These are phyloP conservation scores for Varecia variegata DNA, from an alignment of 2,797 vertebrate species.

Conservation along the genomic window DNA sequence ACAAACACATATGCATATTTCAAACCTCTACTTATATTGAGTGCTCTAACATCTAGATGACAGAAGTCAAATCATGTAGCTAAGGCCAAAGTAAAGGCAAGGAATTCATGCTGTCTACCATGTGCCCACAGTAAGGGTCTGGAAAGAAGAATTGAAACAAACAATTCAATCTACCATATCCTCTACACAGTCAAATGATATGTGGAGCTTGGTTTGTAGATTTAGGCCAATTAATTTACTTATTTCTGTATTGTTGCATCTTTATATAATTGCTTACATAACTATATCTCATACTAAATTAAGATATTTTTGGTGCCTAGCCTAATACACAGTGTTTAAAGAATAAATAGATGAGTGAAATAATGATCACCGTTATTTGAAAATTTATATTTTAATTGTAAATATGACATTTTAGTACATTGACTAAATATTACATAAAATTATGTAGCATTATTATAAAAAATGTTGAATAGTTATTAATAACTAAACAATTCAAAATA, in stretches of 20 bases:
- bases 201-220: not conserved
- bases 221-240: not conserved
- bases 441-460: not conserved
- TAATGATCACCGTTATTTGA: not conserved
- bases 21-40: not conserved
- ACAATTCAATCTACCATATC: not conserved
- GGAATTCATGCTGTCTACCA: not conserved
- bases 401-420: not conserved
- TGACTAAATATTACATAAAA: not conserved
- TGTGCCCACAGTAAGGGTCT: not conserved
- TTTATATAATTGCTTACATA: not conserved
- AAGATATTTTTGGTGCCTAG: not conserved
- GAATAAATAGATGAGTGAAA: not conserved
- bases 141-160: not conserved
- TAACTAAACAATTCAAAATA: not conserved
- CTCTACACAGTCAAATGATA: not conserved
- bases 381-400: not conserved
- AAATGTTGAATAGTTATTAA: not conserved
- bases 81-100: not conserved
- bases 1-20: not conserved
- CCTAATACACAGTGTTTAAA: not conserved
- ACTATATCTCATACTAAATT: not conserved
- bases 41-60: not conserved
- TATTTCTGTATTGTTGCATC: not conserved
- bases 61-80: not conserved